These are phyloP conservation scores for Cetonia aurata DNA, from an alignment of 2,888 invertebrate species.

Conservation along the genomic window DNA sequence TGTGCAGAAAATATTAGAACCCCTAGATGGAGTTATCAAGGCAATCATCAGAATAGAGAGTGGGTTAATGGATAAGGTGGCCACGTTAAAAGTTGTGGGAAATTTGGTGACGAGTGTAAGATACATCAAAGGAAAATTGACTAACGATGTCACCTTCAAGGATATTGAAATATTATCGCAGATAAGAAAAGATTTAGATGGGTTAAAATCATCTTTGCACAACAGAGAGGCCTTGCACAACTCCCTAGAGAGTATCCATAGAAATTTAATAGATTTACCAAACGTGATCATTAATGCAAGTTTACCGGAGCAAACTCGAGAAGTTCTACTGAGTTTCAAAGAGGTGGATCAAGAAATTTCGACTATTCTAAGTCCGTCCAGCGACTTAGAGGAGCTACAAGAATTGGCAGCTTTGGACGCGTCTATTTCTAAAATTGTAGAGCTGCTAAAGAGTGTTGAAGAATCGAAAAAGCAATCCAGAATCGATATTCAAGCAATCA, in stretches of 20 bases:
- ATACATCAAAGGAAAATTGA: slow-evolving; percentile 25
- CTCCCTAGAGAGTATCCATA: slow-evolving; percentile 22
- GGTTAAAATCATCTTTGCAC: not conserved
- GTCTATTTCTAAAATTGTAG: not conserved
- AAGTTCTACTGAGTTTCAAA: slow-evolving; percentile 8
- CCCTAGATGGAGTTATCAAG: slow-evolving; percentile 61
- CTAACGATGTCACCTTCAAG: not conserved
- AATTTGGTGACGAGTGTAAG: slow-evolving; percentile 25
- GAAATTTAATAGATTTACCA: slow-evolving; percentile 4
- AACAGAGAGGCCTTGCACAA: slow-evolving; percentile 28
- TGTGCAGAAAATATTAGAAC: slow-evolving; percentile 59
- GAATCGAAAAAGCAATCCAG: slow-evolving; percentile 15
- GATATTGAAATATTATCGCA: not conserved
- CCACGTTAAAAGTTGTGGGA: slow-evolving; percentile 33
- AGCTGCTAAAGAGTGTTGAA: not conserved
- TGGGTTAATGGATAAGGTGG: slow-evolving; percentile 52
- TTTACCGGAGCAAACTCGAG: not conserved
- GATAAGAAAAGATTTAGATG: slow-evolving; percentile 8
- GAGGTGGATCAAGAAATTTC: slow-evolving; percentile 11
- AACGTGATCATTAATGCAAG: not conserved
- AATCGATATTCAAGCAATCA: slow-evolving; percentile 37
- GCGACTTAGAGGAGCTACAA: slow-evolving; percentile 15
- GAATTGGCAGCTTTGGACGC: slow-evolving; percentile 10
- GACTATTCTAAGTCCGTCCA: slow-evolving; percentile 13
- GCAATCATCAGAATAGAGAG: slow-evolving; percentile 61